Conservation (phyloP, 2,113 vertebrate species). For the Lycocorax pyrrhopterus region DNA sequence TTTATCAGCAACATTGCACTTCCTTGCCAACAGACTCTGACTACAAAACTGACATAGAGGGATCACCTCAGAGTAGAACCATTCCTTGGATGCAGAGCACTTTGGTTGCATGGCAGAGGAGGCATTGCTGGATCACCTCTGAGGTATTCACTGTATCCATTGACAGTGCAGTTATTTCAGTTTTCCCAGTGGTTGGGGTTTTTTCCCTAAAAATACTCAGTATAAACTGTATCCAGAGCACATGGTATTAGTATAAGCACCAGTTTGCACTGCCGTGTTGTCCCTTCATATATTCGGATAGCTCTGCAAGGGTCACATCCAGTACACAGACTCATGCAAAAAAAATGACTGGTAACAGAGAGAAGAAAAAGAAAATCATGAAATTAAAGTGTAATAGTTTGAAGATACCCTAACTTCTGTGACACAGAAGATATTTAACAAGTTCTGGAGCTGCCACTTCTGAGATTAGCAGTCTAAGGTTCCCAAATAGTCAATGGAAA, state of each 20-base stretch:
- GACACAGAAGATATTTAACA: background rate
- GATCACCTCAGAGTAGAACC: background rate
- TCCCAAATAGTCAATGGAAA: background rate
- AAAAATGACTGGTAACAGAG: background rate
- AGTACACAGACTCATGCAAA: rapidly evolving
- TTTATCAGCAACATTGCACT: background rate
- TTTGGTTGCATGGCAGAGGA: background rate
- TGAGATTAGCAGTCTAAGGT: background rate
- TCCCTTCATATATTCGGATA: background rate
- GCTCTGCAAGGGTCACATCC: background rate
- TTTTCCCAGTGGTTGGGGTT: background rate
- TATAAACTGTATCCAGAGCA: background rate
- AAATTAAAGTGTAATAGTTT: background rate
- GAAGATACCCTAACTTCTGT: background rate
- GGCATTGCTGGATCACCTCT: background rate
- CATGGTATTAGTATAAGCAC: background rate
- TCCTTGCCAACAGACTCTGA: background rate
- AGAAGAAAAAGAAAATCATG: background rate
- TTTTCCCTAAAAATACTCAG: background rate
- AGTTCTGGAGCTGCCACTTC: background rate
- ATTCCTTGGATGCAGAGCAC: background rate
- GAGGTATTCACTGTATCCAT: background rate
- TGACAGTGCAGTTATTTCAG: background rate
- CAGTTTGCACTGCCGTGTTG: background rate
- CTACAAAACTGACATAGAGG: background rate